Conservation (phyloP, 2,888 invertebrate species). For the Drosophila nigricruria region DNA sequence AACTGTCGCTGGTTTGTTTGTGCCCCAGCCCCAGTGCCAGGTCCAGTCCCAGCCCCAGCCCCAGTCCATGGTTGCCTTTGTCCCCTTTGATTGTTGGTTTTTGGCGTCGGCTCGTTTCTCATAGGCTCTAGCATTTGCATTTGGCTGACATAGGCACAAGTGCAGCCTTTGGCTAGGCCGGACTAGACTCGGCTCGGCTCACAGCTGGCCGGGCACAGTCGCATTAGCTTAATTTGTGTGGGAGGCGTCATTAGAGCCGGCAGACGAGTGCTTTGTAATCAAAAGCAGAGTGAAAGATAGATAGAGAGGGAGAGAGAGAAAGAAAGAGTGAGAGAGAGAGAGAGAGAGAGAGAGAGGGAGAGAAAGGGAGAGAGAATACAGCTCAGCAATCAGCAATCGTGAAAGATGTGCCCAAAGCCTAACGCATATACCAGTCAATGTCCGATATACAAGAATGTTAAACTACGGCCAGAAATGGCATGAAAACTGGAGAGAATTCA, state of each 20-base stretch:
- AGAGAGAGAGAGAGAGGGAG: neutral
- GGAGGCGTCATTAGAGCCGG: conserved; percentile 71
- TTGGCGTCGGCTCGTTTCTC: conserved; percentile 58
- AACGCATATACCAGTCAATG: conserved; percentile 33
- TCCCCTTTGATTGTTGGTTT: conserved; percentile 67
- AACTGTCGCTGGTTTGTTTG: conserved; percentile 32
- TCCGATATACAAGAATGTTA: neutral
- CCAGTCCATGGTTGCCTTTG: neutral
- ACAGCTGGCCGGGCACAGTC: conserved; percentile 47
- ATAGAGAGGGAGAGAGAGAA: conserved; percentile 1
- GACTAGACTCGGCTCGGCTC: neutral
- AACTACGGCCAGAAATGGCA: neutral
- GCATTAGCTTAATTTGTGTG: conserved; percentile 78
- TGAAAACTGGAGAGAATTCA: too few relatives aligned
- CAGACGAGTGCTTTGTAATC: conserved; percentile 51
- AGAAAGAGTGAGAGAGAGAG: conserved; percentile 22
- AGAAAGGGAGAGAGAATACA: conserved; percentile 32
- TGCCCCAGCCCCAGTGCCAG: conserved; percentile 4
- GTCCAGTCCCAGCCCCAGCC: neutral
- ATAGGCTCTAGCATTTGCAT: conserved; percentile 60
- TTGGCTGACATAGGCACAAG: conserved; percentile 69
- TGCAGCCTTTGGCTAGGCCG: conserved; percentile 53
- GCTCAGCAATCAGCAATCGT: conserved; percentile 51
- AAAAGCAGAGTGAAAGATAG: conserved; percentile 63
- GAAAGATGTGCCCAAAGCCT: conserved; percentile 50